A percentile compares a stretch with the other conserved stretches of the same genome.
phyloP scores from a whole-genome alignment of 2,888 invertebrate genomes.

The Protophormia terraenovae region DNA sequence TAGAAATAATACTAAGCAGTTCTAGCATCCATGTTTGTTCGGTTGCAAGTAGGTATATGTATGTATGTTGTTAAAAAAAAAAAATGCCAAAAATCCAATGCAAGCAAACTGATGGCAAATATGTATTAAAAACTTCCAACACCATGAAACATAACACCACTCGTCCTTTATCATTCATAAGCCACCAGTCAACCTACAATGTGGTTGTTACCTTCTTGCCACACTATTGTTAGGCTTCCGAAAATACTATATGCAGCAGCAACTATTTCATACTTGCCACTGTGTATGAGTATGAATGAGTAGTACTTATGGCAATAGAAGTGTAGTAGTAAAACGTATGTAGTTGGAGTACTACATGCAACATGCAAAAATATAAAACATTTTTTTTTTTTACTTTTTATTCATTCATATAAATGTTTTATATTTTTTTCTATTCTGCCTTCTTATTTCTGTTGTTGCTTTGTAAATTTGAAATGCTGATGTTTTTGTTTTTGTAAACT shows the following conservation, averaged over 20 bases:
- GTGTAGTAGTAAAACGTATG: neutral
- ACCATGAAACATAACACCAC: neutral
- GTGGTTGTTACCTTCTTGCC: slow-evolving; percentile 27
- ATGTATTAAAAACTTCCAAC: slow-evolving; percentile 23
- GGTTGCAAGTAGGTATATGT: neutral
- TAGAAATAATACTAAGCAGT: neutral
- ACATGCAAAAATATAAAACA: slow-evolving; percentile 24
- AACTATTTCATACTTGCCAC: neutral
- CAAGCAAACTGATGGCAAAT: slow-evolving; percentile 52
- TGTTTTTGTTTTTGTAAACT: slow-evolving; percentile 1
- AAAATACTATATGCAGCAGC: slow-evolving; percentile 14
- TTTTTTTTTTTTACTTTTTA: slow-evolving; percentile 19
- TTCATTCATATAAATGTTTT: slow-evolving; percentile 10
- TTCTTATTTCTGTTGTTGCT: slow-evolving; percentile 23
- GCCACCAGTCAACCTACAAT: slow-evolving; percentile 1
- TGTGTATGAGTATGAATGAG: neutral
- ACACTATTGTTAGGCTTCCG: neutral
- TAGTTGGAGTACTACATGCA: slow-evolving; percentile 19
- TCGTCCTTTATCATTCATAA: neutral
- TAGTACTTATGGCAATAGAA: slow-evolving; percentile 28
- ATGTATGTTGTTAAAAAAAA: slow-evolving; percentile 2
- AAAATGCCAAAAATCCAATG: slow-evolving; percentile 45
- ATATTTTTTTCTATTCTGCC: slow-evolving; percentile 24
- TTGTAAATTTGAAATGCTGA: slow-evolving; percentile 29
- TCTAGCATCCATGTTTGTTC: slow-evolving; percentile 13